phyloP scores from a whole-genome alignment of 1,140 invertebrate species.

The Seison nebaliae region DNA sequence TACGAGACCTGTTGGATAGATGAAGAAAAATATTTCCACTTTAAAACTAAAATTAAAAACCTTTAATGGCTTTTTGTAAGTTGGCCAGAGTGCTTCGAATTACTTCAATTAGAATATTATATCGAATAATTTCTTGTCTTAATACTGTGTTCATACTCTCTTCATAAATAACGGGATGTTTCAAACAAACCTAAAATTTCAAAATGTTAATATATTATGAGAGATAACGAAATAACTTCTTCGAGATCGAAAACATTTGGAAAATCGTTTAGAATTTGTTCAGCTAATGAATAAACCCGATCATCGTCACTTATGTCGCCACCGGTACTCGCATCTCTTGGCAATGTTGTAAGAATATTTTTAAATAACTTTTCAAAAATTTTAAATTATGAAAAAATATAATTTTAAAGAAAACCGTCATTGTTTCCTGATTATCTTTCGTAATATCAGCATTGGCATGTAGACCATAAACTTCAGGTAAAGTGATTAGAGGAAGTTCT shows the following conservation, averaged over 20 bases:
- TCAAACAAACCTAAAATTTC: conserved; percentile 17
- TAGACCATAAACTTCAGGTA: conserved; percentile 65
- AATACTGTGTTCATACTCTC: conserved; percentile 54
- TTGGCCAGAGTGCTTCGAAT: conserved; percentile 44
- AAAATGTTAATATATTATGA: conserved; percentile 50
- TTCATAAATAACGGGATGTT: conserved; percentile 11
- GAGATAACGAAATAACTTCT: conserved; percentile 36
- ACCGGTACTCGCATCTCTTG: conserved; percentile 25
- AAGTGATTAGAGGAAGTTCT: conserved; percentile 46
- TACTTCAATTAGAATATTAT: conserved; percentile 44
- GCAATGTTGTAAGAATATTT: conserved; percentile 56
- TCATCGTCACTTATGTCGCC: conserved; percentile 35
- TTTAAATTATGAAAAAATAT: background rate
- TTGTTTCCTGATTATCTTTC: conserved; percentile 62
- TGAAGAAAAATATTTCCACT: no score
- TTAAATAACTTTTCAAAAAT: conserved; percentile 39
- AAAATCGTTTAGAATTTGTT: conserved; percentile 42
- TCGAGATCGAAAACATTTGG: conserved; percentile 45
- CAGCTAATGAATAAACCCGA: conserved; percentile 35
- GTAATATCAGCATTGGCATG: conserved; percentile 73
- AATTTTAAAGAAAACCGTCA: background rate
- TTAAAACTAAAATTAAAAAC: background rate
- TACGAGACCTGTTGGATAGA: conserved; percentile 37
- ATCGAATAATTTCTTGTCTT: conserved; percentile 65
- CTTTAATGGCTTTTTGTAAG: conserved; percentile 54